Evolutionary conservation across 2,888 invertebrate genomes (phyloP).

Genomic region (Eupithecia tripunctaria): DNA sequence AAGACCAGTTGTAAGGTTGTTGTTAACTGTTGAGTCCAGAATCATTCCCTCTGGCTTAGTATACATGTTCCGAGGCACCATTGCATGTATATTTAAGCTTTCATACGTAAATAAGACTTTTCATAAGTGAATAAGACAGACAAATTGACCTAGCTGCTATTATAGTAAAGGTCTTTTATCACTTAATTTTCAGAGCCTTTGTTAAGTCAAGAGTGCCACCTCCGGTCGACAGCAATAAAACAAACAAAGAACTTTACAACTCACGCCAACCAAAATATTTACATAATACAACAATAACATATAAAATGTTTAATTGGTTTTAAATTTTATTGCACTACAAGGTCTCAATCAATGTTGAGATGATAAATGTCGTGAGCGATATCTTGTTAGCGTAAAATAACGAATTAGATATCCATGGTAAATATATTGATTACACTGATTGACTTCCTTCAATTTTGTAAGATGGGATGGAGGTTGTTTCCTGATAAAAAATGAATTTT

Average conservation of each 20-base stretch:
- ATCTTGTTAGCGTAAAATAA: not conserved
- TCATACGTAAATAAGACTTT: too few species aligned
- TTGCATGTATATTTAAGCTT: too few species aligned
- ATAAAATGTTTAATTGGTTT: constrained; percentile 23
- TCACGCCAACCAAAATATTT: constrained; percentile 30
- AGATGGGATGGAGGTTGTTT: not conserved
- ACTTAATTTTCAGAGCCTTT: not conserved
- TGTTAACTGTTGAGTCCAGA: not conserved
- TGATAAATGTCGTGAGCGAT: constrained; percentile 2
- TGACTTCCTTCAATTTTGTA: not conserved
- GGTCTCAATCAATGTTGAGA: not conserved
- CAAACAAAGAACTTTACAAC: constrained; percentile 47
- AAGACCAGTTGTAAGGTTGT: too few species aligned
- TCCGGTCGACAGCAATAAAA: constrained; percentile 16
- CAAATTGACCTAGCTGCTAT: not conserved
- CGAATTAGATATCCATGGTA: not conserved
- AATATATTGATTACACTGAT: not conserved
- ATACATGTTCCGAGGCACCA: too few species aligned
- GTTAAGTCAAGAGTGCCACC: not conserved
- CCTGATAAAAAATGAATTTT: not conserved
- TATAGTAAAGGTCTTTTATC: not conserved
- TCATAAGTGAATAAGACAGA: not conserved
- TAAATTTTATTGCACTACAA: constrained; percentile 20
- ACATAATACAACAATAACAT: constrained; percentile 31
- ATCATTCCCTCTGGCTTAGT: too few species aligned